Evolutionary conservation across 1,140 invertebrate species (phyloP), one percentile per base, ranked within the genome.

Genomic region (Listronotus oregonensis): DNA sequence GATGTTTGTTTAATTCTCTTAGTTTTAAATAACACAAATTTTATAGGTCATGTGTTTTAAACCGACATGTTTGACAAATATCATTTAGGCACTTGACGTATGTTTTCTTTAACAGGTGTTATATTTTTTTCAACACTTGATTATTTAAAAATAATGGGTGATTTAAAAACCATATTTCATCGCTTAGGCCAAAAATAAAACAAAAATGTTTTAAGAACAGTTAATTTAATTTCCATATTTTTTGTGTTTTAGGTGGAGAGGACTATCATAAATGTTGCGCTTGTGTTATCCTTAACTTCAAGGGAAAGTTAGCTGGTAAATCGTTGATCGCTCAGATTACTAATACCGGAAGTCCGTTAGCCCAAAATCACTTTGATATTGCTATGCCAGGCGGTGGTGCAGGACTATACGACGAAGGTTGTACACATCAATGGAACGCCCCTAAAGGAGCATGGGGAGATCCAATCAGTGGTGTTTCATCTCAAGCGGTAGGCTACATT

Each of bases 301-400:
- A 59, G 32, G 54, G 32, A 15, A 54, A 58, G 43, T 18, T 68
- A 3, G 12, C n/a, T 7, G 60, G 59, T 21, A 68, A 68, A 51
- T 17, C 43, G 27, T 12, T 64, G 60, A 5, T 64, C 1, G 17
- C 59, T 14, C 66, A 68, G 32, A 60, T 68, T 15, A 62, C 59
- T 3, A 68, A 68, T 27, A 68, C 60, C 37, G 66, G 66, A 12
- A 54, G 54, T 18, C 43, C 47, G n/a, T 64, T 68, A 44, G 40
- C 15, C 8, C 14, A 63, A 21, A 68, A 68, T 39, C 60, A 64
- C 32, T 68, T 68, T 14, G 66, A 68, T 55, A 42, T 68, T 17
- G 59, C 59, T 7, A 68, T 64, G 27, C 66, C 66, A 1, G 60
- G 54, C 10, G 43, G 63, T 14, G 55, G 55, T 14, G 54, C 31